These are phyloP conservation scores for Bombylius major DNA, from an alignment of 2,888 invertebrate genomes.

Conservation along the genomic window DNA sequence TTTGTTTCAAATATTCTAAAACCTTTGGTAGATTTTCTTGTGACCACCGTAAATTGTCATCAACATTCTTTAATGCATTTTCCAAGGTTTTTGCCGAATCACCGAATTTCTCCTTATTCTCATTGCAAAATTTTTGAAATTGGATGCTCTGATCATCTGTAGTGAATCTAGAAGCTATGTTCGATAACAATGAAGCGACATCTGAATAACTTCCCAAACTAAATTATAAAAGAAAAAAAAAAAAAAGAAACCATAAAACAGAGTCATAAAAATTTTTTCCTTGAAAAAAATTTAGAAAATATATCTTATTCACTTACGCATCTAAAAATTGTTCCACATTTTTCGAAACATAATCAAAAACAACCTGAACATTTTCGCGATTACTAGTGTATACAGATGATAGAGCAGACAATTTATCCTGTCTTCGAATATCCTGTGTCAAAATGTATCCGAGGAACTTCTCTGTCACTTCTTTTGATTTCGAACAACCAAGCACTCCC, in stretches of 20 bases:
- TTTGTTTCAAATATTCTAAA: slow-evolving; percentile 18
- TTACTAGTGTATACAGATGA: slow-evolving; percentile 41
- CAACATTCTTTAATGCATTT: slow-evolving; percentile 22
- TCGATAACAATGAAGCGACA: slow-evolving; percentile 28
- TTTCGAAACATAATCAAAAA: slow-evolving; percentile 39
- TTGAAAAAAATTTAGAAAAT: not conserved
- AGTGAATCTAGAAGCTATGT: slow-evolving; percentile 29
- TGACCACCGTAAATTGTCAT: slow-evolving; percentile 31
- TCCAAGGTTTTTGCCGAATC: slow-evolving; percentile 20
- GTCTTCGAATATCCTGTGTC: slow-evolving; percentile 30
- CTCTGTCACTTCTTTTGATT: slow-evolving; percentile 40
- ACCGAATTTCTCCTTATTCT: slow-evolving; percentile 24
- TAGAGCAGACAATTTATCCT: slow-evolving; percentile 30
- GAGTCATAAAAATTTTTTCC: not conserved
- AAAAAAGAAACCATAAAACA: not conserved
- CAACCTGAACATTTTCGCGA: slow-evolving; percentile 41
- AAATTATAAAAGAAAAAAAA: not conserved
- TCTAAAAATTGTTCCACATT: slow-evolving; percentile 18
- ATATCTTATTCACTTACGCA: slow-evolving; percentile 26
- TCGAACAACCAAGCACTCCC: slow-evolving; percentile 54
- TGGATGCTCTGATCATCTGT: slow-evolving; percentile 20
- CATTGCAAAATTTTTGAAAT: slow-evolving; percentile 21
- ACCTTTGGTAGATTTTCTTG: slow-evolving; percentile 19
- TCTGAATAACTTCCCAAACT: slow-evolving; percentile 27
- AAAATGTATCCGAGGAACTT: slow-evolving; percentile 39